Base-by-base conservation (phyloP, 2,888 invertebrate genomes). In the Limenitis camilla region DNA sequence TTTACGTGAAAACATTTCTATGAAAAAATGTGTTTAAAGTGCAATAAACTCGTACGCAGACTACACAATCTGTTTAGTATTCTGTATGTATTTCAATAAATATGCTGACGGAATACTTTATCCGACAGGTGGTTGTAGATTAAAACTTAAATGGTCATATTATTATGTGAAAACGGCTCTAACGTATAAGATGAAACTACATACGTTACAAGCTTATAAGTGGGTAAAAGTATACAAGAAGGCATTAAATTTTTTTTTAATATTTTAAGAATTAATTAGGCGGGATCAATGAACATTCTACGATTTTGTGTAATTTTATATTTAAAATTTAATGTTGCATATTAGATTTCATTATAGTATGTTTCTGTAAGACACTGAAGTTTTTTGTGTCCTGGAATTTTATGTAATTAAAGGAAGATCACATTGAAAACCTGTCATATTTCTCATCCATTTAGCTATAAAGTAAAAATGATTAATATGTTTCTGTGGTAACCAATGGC, bases 401-500 rank as follows among this genome's bases (percentile, higher is more conserved):
- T 35, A 49, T 46, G 46, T 49, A 42, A 56, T 46, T 45, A 42
- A 43, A 49, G 42, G 54, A 51, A 32, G 29, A 46, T 42, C 49
- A 47, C 52, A 47, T 52, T 49, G 39, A 35, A 45, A 52, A 36
- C 33, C 46, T 49, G 52, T 48, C 48, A 49, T 52, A 52, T 52
- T 57, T 49, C 46, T 46, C 50, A 52, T 44, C 53, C 40, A 47
- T 45, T 56, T 49, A 47, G 35, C 11, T 40, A 46, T 40, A 49
- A 35, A 30, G 53, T 55, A 61, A 61, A 61, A 61, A 61, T 44
- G 47, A 40, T 45, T 11, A 42, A 36, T 52, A 55, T 49, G 52
- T 56, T 50, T 52, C 39, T 43, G 49, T 53, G 55, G 55, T 53
- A 51, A 57, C 61, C 61, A 61, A 61, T 61, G 55, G 36, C 55